Evolutionary conservation across 2,113 vertebrate species (phyloP).

Genomic region (Perca flavescens): DNA sequence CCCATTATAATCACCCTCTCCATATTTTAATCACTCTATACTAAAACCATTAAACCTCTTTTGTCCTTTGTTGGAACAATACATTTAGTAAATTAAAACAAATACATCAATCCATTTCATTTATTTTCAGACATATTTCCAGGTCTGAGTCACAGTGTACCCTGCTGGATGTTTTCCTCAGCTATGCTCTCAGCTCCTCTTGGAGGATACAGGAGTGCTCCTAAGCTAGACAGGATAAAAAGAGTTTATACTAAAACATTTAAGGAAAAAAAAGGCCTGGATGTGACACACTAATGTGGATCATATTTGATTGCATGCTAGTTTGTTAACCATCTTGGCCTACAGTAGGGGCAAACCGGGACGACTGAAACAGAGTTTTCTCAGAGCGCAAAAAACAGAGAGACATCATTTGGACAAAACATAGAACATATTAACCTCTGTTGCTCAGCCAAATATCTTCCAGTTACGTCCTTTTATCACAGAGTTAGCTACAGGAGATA

Average conservation of each 20-base stretch:
- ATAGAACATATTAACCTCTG: no score
- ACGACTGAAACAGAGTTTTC: no score
- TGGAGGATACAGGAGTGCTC: neutral
- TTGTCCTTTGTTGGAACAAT: slow-evolving; percentile 54
- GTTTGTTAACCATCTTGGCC: neutral
- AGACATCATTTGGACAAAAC: no score
- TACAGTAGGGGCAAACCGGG: no score
- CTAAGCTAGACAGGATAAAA: neutral
- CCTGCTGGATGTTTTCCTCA: neutral
- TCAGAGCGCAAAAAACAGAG: no score
- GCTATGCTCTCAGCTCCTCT: neutral
- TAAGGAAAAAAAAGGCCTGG: neutral
- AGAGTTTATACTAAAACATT: neutral
- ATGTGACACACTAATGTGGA: neutral
- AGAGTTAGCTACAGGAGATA: no score
- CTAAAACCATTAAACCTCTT: slow-evolving; percentile 54
- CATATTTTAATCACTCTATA: slow-evolving; percentile 55
- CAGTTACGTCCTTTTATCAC: no score
- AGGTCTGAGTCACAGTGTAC: slow-evolving; percentile 6
- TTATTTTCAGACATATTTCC: slow-evolving; percentile 35
- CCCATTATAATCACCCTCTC: slow-evolving; percentile 53
- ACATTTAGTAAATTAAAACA: slow-evolving; percentile 39
- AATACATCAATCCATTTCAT: slow-evolving; percentile 21
- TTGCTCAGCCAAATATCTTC: no score
- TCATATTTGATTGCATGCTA: neutral